Evolutionary conservation across 2,888 invertebrate genomes (phyloP).

Genomic region (Agapostemon virescens): DNA sequence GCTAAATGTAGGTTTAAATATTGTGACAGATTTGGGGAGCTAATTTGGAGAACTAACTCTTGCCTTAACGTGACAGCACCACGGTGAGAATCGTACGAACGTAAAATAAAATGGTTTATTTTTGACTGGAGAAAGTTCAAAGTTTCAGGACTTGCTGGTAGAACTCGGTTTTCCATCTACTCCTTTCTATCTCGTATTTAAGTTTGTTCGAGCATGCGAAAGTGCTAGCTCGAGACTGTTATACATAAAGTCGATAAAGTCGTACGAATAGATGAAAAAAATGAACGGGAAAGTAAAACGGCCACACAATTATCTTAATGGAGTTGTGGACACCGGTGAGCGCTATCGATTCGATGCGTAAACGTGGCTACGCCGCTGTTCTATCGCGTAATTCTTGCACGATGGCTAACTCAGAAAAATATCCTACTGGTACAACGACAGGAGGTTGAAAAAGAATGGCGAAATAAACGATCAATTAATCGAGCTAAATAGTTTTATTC

Average conservation of each 20-base stretch:
- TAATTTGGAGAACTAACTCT: too few relatives aligned
- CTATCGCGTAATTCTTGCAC: conserved; percentile 21
- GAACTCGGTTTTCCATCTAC: conserved; percentile 17
- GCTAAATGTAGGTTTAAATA: background rate
- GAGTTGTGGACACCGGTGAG: conserved; percentile 74
- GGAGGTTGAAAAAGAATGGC: background rate
- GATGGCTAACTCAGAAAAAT: background rate
- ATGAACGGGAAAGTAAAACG: conserved; percentile 61
- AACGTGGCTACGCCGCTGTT: conserved; percentile 34
- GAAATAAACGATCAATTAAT: background rate
- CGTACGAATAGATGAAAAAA: conserved; percentile 43
- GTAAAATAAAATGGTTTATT: conserved; percentile 14
- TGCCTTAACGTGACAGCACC: conserved; percentile 9
- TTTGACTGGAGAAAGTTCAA: background rate
- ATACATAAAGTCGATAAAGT: conserved; percentile 26
- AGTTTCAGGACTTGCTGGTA: conserved; percentile 18
- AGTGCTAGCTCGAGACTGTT: conserved; percentile 24
- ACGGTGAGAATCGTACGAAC: too few relatives aligned
- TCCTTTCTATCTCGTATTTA: conserved; percentile 17
- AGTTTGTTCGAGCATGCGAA: conserved; percentile 13
- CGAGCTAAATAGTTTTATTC: background rate
- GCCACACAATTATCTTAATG: conserved; percentile 78
- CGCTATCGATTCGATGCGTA: conserved; percentile 72
- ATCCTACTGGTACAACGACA: background rate
- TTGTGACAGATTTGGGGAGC: background rate